Evolutionary conservation across 2,113 vertebrate species (phyloP), one percentile per base, ranked within the genome.

Genomic region (Promerops cafer): DNA sequence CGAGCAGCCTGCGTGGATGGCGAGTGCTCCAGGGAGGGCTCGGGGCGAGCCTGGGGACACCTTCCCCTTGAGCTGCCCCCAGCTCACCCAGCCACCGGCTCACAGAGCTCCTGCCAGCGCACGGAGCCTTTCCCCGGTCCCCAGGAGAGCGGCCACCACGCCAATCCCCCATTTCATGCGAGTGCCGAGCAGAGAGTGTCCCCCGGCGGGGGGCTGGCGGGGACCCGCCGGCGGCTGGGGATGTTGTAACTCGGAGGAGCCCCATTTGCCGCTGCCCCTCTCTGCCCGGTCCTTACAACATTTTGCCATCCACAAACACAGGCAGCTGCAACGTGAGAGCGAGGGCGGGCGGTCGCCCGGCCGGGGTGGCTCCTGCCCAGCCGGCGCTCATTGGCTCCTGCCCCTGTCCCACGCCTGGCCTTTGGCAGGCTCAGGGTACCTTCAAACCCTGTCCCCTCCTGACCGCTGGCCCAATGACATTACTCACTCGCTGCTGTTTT

Each of bases 331-430:
- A 97, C 69, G 35, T 23, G 96, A 97, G 91, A 93, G 93, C 56
- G 4, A 59, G 65, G 93, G 91, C 65, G 37, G 92, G 78, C 65
- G 95, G 94, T 81, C 44, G 88, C 92, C 65, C 8, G 78, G 92
- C 13, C 82, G 80, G 97, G 97, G 97, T 96, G 96, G 93, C 96
- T 97, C 95, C 93, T 66, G 89, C 53, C 93, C 90, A 65, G 87
- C 44, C 45, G 0, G 54, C 1, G 81, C 93, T 95, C 95, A 97
- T 97, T 97, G 97, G 97, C 95, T 96, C 79, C 70, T 20, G 80
- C 80, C 64, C 31, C 84, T 74, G 88, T 83, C 95, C 93, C 68
- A 50, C 93, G 64, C 70, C 93, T 79, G 96, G 89, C 92, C 92
- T 63, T 95, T 72, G 94, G 87, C 77, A 96, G 84, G 77, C 52